Conservation (phyloP, 2,888 invertebrate genomes). For the Cryptocheilus praepositus region DNA sequence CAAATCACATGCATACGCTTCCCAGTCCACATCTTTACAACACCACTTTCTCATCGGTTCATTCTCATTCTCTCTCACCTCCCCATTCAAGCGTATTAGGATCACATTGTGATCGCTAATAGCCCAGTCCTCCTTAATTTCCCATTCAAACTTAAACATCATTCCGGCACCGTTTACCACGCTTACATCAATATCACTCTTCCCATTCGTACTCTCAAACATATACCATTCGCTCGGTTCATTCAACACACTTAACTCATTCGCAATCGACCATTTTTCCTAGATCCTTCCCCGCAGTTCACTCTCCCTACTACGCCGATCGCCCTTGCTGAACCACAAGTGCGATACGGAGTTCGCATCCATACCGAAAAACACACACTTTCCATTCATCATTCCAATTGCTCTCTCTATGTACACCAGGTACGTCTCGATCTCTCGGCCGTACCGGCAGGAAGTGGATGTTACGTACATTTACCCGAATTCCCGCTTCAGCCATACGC, state of each 20-base stretch:
- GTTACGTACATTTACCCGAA: slow-evolving; percentile 32
- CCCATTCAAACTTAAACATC: slow-evolving; percentile 1
- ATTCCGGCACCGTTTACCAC: background rate
- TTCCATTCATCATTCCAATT: background rate
- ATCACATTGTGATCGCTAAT: slow-evolving; percentile 23
- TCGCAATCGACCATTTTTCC: slow-evolving; percentile 16
- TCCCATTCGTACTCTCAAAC: background rate
- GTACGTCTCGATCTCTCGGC: slow-evolving; percentile 4
- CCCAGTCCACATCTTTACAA: background rate
- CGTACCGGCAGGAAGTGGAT: slow-evolving; percentile 39
- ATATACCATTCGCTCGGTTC: slow-evolving; percentile 34
- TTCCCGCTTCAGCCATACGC: slow-evolving; percentile 37
- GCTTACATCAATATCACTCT: slow-evolving; percentile 24
- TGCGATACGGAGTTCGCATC: slow-evolving; percentile 51
- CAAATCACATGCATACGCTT: background rate
- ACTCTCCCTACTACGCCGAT: background rate
- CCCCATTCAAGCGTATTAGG: background rate
- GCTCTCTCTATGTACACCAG: slow-evolving; percentile 14
- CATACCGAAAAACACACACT: slow-evolving; percentile 33
- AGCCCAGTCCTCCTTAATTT: slow-evolving; percentile 6
- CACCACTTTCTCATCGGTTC: background rate
- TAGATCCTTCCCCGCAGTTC: background rate
- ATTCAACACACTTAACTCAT: slow-evolving; percentile 38
- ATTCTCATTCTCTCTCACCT: background rate
- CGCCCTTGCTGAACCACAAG: slow-evolving; percentile 42